A percentile compares a stretch with the other conserved stretches of the same genome.
These are phyloP conservation scores for Verasper variegatus DNA, from an alignment of 2,113 vertebrate species.

Conservation along the genomic window DNA sequence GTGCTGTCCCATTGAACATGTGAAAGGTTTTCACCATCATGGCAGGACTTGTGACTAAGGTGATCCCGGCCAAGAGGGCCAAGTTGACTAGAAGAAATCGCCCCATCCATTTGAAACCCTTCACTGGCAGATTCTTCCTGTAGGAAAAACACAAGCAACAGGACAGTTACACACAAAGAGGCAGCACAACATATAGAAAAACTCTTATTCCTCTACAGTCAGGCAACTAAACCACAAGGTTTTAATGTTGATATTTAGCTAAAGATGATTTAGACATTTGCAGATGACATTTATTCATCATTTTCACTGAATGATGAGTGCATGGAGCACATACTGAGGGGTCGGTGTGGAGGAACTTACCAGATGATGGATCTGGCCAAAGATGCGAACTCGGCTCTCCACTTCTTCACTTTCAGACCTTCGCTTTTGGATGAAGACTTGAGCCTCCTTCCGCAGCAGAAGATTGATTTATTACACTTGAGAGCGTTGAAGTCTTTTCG, in stretches of 20 bases:
- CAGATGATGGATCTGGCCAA: constrained; percentile 83
- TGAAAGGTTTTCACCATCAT: too few species aligned
- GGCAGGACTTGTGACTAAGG: too few species aligned
- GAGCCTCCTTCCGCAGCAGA: constrained; percentile 81
- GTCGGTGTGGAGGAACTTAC: constrained; percentile 75
- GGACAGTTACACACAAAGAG: neutral
- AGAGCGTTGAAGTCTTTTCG: constrained; percentile 95
- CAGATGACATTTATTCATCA: neutral
- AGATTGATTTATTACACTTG: constrained; percentile 72
- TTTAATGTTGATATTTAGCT: neutral
- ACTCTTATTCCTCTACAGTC: neutral
- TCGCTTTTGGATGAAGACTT: constrained; percentile 86
- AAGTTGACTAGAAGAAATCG: too few species aligned
- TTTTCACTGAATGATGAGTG: neutral
- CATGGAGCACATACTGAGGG: neutral
- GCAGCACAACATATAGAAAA: neutral
- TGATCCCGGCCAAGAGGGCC: too few species aligned
- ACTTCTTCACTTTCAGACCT: constrained; percentile 81
- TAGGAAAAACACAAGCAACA: too few species aligned
- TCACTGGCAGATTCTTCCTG: too few species aligned
- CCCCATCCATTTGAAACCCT: too few species aligned
- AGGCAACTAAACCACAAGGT: neutral
- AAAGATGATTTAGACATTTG: neutral
- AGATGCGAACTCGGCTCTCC: constrained; percentile 87
- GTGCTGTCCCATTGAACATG: constrained; percentile 88